These are phyloP conservation scores for Brachypodius melanocephalos DNA, from an alignment of 2,113 vertebrate species.

Conservation along the genomic window DNA sequence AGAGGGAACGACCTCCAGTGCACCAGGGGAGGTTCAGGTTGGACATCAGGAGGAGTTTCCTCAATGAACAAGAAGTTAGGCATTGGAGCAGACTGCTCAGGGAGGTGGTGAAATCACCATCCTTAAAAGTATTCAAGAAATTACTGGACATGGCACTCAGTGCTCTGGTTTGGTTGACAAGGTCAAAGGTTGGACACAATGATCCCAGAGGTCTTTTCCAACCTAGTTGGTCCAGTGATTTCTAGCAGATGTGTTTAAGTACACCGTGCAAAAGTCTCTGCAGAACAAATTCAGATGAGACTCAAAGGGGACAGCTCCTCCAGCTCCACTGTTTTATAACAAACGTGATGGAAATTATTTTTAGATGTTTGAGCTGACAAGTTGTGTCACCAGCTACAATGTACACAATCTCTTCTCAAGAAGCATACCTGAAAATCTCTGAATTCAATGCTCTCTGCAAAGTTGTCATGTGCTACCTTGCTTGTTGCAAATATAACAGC, in stretches of 20 bases:
- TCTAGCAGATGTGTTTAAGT: background rate
- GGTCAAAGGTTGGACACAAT: background rate
- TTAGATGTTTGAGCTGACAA: background rate
- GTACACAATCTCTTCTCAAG: background rate
- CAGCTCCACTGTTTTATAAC: background rate
- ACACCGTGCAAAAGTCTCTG: background rate
- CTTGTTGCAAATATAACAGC: background rate
- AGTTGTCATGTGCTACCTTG: background rate
- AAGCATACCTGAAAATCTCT: background rate
- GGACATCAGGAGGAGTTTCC: background rate
- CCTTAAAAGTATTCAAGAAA: background rate
- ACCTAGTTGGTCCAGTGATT: background rate
- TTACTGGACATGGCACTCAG: accelerated
- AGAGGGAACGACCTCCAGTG: background rate
- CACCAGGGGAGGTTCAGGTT: background rate
- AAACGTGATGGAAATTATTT: background rate
- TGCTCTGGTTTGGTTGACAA: background rate
- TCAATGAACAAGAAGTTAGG: background rate
- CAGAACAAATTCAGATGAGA: background rate
- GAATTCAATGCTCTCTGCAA: background rate
- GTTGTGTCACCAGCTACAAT: background rate
- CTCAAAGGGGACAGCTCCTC: background rate
- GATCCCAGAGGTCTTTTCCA: background rate
- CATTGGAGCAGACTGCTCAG: background rate
- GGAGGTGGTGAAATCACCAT: background rate